Conservation (phyloP, 2,888 invertebrate species). For the Drosophila tripunctata region DNA sequence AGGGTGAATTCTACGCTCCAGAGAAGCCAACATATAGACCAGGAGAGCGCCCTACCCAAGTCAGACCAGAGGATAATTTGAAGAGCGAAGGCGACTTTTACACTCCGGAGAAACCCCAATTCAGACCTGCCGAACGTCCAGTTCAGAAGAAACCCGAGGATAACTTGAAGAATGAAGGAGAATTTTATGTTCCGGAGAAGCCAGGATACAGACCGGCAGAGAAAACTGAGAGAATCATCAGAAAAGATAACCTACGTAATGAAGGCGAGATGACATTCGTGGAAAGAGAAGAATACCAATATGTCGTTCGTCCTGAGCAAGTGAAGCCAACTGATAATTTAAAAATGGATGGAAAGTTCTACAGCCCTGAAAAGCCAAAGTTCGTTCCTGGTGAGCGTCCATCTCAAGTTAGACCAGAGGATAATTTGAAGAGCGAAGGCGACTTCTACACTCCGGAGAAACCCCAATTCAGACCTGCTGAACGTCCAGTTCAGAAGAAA, state of each 20-base stretch:
- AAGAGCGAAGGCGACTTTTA: conserved; percentile 86
- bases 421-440: conserved; percentile 83
- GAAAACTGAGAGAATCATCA: no score
- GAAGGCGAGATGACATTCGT: no score
- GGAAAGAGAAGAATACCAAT: no score
- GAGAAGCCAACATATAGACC: conserved; percentile 84
- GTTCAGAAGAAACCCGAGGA: conserved; percentile 85
- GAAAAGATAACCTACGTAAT: no score
- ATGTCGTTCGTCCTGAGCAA: conserved; percentile 84
- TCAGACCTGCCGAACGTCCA: conserved; percentile 84
- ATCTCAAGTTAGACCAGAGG: conserved; percentile 83
- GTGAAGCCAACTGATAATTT: conserved; percentile 84
- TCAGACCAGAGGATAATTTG: conserved; percentile 87
- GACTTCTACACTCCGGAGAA: conserved; percentile 85
- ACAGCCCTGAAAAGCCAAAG: not conserved
- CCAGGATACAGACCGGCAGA: conserved; percentile 83
- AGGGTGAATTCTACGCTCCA: conserved; percentile 86
- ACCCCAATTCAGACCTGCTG: conserved; percentile 84
- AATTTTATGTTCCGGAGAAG: conserved; percentile 1
- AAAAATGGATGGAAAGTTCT: conserved; percentile 1
- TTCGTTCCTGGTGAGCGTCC: conserved; percentile 85
- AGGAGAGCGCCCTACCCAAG: conserved; percentile 83
- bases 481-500: conserved; percentile 84
- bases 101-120: conserved; percentile 84
- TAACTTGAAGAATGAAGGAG: conserved; percentile 47